Evolutionary conservation across 1,140 invertebrate species (phyloP).

Genomic region (Ditylenchus dipsaci): DNA sequence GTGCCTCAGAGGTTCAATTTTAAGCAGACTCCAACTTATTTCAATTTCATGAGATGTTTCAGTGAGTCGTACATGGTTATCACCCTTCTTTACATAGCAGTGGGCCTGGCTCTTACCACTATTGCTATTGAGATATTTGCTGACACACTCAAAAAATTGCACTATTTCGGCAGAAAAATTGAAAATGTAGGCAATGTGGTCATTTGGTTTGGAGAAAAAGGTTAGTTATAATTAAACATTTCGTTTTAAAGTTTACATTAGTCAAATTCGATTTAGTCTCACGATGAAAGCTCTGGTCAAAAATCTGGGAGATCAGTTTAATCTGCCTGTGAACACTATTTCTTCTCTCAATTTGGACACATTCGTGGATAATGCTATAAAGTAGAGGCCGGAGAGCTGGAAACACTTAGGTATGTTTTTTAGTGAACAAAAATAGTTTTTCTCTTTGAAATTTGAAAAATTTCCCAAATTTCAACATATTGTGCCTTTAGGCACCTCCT

Average conservation of each 20-base stretch:
- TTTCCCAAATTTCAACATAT: constrained; percentile 8
- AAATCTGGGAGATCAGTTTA: constrained; percentile 57
- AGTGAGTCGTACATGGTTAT: constrained; percentile 50
- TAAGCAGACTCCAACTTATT: constrained; percentile 4
- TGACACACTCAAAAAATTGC: constrained; percentile 55
- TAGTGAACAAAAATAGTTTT: not conserved
- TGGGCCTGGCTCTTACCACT: constrained; percentile 54
- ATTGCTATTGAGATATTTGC: constrained; percentile 58
- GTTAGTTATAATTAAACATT: constrained; percentile 28
- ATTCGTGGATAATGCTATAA: constrained; percentile 57
- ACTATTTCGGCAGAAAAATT: constrained; percentile 57
- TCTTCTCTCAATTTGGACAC: constrained; percentile 48
- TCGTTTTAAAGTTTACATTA: not conserved
- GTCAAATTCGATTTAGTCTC: constrained; percentile 32
- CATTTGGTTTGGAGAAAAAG: constrained; percentile 58
- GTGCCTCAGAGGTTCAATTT: constrained; percentile 32
- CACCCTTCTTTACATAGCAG: constrained; percentile 55
- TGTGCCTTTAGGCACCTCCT: constrained; percentile 54
- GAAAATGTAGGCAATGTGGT: constrained; percentile 55
- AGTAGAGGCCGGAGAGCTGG: constrained; percentile 52
- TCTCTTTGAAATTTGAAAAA: not conserved
- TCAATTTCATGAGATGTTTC: constrained; percentile 6
- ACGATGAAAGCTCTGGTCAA: constrained; percentile 57
- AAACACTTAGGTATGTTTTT: constrained; percentile 38
- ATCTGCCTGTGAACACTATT: constrained; percentile 44